Evolutionary conservation across 2,113 vertebrate species (phyloP), one percentile per base, ranked within the genome.

Genomic region (Candoia aspera): DNA sequence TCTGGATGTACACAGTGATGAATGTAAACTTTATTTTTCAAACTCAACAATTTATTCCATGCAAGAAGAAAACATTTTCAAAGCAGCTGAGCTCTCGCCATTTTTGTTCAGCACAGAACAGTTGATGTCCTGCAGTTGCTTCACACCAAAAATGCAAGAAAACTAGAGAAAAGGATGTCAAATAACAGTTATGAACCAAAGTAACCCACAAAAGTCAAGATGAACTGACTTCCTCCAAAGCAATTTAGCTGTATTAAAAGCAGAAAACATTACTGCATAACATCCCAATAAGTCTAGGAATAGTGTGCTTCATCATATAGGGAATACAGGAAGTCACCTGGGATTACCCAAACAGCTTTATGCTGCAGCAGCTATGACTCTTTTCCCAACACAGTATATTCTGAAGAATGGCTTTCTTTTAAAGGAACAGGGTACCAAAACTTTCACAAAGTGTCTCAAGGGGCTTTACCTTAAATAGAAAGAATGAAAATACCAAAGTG

Each of bases 331-430:
- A 19, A 26, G 49, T 0, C 3, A 1, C 0, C 10, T 55, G 55
- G 73, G 86, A 8, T 55, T 88, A 23, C 26, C 59, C 0, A 64
- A 37, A 0, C 0, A 29, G 3, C 1, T 5, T 4, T 2, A 0
- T 0, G 53, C 9, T 93, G 60, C 93, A 0, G 86, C 90, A 96
- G 94, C 92, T 95, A 93, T 92, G 94, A 96, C 60, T 91, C 26
- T 46, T 68, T 94, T 90, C 92, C 55, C 49, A 87, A 86, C 33
- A 89, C 29, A 53, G 68, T 55, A 88, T 87, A 53, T 23, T 62
- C 42, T 29, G 29, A 94, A 97, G 13, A 46, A 95, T 93, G 95
- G 96, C 96, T 97, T 96, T 96, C 96, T 96, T 96, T 55, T 95
- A 64, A 95, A 96, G 89, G 90, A 79, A 93, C 12, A 26, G 33